Evolutionary conservation across 2,113 vertebrate genomes (phyloP), one percentile per base, ranked within the genome.

Genomic region (Collichthys lucidus): DNA sequence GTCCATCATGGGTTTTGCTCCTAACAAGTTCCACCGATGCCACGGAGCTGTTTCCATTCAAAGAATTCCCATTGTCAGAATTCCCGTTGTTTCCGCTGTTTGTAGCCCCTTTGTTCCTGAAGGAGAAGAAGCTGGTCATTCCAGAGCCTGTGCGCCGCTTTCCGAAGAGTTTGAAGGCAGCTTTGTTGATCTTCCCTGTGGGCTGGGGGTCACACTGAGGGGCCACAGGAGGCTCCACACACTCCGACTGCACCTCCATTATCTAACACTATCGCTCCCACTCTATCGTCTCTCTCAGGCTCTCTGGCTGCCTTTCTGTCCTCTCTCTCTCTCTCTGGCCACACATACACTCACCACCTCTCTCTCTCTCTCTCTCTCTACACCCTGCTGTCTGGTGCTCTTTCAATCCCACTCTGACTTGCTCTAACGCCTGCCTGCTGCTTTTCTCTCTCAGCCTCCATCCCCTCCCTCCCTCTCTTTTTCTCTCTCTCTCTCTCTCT

Each of bases 121-220:
- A 95, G 84, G 97, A 96, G 89, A 99, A 99, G 92, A 99, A 97
- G 94, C 96, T 96, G 65, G 97, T 96, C 96, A 99, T 95, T 83
- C 96, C 94, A 12, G 94, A 92, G 90, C 96, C 96, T 4, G 96
- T 92, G 91, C 94, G 96, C 68, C 97, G 96, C 89, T 96, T 97
- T 89, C 96, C 96, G 80, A 99, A 99, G 87, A 99, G 94, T 93
- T 99, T 99, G 94, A 99, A 98, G 72, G 98, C 97, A 5, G 98
- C 97, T 94, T 96, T 99, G 94, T 97, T 99, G 89, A 99, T 97
- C 96, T 94, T 98, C 84, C 97, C 97, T 47, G 98, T 93, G 78
- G 97, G 96, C 95, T 91, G 96, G 86, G 95, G 96, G 94, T 95
- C 94, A 73, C 92, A 91, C 59, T 91, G 93, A 80, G 96, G 95